Evolutionary conservation across 2,113 vertebrate genomes (phyloP).

Genomic region (Trogon surrucura): DNA sequence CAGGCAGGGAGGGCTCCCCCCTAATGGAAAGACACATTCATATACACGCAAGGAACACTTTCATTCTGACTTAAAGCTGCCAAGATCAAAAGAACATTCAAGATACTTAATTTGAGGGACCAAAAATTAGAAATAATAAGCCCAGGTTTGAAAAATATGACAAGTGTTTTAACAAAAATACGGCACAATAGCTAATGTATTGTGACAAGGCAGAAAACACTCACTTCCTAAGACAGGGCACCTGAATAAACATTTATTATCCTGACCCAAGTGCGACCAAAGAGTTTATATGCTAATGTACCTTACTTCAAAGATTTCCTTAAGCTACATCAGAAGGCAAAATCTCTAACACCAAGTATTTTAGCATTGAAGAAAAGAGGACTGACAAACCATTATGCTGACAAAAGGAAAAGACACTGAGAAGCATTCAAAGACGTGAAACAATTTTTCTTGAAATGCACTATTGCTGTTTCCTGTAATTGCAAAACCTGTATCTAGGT

Average conservation of each 20-base stretch:
- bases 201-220: constrained; percentile 12
- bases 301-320: constrained; percentile 36
- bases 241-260: constrained; percentile 54
- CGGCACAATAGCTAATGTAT: background rate
- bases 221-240: background rate
- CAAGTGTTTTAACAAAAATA: background rate
- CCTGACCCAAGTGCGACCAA: background rate
- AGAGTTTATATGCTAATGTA: constrained; percentile 27
- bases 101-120: background rate
- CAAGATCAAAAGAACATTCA: background rate
- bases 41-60: background rate
- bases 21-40: background rate
- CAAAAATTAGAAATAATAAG: background rate
- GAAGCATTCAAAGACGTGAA: background rate
- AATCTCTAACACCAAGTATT: background rate
- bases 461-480: background rate
- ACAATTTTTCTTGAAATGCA: background rate
- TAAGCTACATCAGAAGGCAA: background rate
- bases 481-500: background rate
- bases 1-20: background rate
- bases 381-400: background rate
- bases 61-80: background rate
- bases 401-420: background rate
- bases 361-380: background rate
- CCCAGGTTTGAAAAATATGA: background rate